phyloP scores from a whole-genome alignment of 2,888 invertebrate genomes.

The Agriopis aurantiaria region DNA sequence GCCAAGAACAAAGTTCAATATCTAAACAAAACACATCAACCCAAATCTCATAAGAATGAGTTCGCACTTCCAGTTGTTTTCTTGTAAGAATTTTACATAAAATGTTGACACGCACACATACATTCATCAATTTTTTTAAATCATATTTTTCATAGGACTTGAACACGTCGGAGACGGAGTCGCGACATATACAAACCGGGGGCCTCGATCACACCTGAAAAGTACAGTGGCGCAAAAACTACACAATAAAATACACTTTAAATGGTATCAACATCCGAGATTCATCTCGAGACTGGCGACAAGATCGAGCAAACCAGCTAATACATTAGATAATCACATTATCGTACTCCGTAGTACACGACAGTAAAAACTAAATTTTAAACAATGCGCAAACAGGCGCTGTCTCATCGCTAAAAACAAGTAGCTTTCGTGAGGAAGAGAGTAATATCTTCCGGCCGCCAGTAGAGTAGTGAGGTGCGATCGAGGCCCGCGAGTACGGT shows the following conservation, averaged over 20 bases:
- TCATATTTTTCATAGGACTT: neutral
- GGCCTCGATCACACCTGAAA: constrained; percentile 5
- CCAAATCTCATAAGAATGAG: neutral
- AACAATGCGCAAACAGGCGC: too few relatives aligned
- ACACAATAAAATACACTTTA: neutral
- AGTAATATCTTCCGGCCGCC: too few relatives aligned
- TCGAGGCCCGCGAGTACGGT: neutral
- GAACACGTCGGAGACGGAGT: neutral
- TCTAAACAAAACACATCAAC: neutral
- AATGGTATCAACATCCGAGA: neutral
- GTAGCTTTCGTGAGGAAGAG: too few relatives aligned
- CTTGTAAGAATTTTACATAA: neutral
- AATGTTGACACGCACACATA: neutral
- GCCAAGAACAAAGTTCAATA: neutral
- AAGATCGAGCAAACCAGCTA: neutral
- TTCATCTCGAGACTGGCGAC: neutral
- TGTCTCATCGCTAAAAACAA: too few relatives aligned
- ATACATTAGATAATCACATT: neutral
- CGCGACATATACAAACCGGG: neutral
- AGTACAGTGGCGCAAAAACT: neutral
- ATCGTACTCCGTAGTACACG: neutral
- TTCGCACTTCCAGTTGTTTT: neutral
- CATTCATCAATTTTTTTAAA: neutral
- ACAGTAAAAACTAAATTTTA: neutral
- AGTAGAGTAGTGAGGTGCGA: neutral